Evolutionary conservation across 2,888 invertebrate genomes (phyloP), one percentile per base, ranked within the genome.

Genomic region (Tetranychus piercei): DNA sequence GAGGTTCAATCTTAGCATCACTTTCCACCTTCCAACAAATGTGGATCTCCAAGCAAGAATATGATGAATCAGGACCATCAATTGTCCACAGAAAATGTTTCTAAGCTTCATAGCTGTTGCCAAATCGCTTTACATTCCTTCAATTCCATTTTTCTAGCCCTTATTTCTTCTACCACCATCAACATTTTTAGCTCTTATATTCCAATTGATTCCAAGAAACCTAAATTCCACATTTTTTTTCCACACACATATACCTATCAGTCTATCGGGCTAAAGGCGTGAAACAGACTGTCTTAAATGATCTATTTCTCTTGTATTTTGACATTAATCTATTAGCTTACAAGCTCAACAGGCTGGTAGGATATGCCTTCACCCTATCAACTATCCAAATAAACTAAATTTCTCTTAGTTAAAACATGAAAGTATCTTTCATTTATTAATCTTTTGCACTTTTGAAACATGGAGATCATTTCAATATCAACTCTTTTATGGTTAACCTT

Each of bases 21-120:
- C 85, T 94, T 80, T 89, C 90, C 82, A 90, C 91, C 82, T 89
- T 92, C 87, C 90, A 91, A 82, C 92, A 90, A 83, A 92, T 93
- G 89, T 94, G 93, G 92, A 93, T 93, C 87, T 92, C 91, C 82
- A 93, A 94, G 86, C 92, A 93, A 86, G 94, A 94, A 85, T 94
- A 94, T 87, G 94, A 94, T 84, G 94, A 94, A 85, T 92, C 92
- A 81, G 94, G 94, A 82, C 93, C 93, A 79, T 90, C 91, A 83
- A 93, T 94, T 84, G 94, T 94, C 80, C 93, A 94, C 88, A 89
- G 93, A 87, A 94, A 94, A 86, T 94, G 93, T 87, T 93, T 93
- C 89, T 93, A 91, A 82, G 76, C 94, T 79, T 94, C 74, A 18
- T 45, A 55, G 55, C 55, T 55, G 9, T 55, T 55, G 55, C 55